Conservation (phyloP, 2,113 vertebrate genomes). For the Clarias batrachus region DNA sequence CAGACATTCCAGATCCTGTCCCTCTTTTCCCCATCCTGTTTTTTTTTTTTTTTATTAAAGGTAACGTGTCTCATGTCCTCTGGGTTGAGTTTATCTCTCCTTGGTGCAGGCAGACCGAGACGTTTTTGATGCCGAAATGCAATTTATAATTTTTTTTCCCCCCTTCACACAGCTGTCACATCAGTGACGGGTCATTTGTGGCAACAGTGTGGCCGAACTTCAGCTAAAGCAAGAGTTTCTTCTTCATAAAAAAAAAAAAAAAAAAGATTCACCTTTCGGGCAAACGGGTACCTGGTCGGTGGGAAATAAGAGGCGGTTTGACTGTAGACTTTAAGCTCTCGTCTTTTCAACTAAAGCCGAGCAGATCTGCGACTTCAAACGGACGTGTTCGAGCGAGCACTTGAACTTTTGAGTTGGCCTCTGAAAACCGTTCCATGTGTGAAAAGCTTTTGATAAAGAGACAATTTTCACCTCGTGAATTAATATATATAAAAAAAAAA, state of each 20-base stretch:
- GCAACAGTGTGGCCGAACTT: constrained; percentile 46
- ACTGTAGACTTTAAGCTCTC: constrained; percentile 30
- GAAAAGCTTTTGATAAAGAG: constrained; percentile 20
- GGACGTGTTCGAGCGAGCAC: not conserved
- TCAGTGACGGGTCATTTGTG: constrained; percentile 60
- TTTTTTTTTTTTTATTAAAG: not conserved
- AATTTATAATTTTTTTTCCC: constrained; percentile 50
- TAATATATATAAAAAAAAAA: not conserved
- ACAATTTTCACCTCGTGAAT: constrained; percentile 35
- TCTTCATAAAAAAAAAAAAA: constrained; percentile 29
- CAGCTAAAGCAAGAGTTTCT: constrained; percentile 38
- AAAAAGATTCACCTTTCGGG: constrained; percentile 32
- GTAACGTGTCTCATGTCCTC: constrained; percentile 16
- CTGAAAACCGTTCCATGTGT: constrained; percentile 1
- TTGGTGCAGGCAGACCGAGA: constrained; percentile 53
- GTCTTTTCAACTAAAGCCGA: constrained; percentile 31
- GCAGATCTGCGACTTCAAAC: constrained; percentile 15
- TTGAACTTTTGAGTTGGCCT: constrained; percentile 6
- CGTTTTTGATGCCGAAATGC: constrained; percentile 53
- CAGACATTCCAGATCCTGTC: not conserved
- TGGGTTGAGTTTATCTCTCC: constrained; percentile 54
- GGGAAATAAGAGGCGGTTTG: constrained; percentile 36
- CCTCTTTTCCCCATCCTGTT: constrained; percentile 1
- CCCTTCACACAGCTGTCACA: constrained; percentile 52
- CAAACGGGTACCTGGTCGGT: constrained; percentile 10